Evolutionary conservation across 2,113 vertebrate species (phyloP).

Genomic region (Bambusicola thoracicus): DNA sequence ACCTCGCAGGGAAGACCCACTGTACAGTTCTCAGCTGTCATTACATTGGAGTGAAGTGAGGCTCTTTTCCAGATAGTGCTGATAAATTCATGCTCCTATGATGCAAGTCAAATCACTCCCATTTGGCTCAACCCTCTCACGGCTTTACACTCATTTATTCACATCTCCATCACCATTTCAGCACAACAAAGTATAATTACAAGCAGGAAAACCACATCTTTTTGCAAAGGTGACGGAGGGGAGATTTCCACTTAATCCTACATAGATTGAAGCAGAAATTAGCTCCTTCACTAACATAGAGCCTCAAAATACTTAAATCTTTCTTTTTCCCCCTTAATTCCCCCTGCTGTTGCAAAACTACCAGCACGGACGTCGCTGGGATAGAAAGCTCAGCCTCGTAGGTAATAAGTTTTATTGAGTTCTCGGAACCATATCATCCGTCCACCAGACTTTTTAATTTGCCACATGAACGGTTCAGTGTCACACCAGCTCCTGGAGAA

Average conservation of each 20-base stretch:
- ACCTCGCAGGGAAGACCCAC: not conserved
- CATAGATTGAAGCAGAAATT: not conserved
- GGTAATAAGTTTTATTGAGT: conserved; percentile 70
- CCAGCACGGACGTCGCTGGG: conserved; percentile 10
- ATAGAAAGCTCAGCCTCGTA: conserved; percentile 50
- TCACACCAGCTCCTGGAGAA: conserved; percentile 44
- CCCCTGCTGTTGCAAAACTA: conserved; percentile 43
- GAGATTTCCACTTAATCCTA: conserved; percentile 21
- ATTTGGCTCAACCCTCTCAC: not conserved
- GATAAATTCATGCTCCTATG: not conserved
- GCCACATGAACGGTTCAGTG: conserved; percentile 66
- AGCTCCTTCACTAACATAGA: conserved; percentile 31
- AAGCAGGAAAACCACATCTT: not conserved
- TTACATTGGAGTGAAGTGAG: fast-evolving
- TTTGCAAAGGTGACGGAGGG: not conserved
- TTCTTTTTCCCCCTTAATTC: conserved; percentile 17
- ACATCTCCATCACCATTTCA: not conserved
- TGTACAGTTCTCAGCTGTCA: not conserved
- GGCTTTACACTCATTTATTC: conserved; percentile 2
- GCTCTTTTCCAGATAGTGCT: not conserved
- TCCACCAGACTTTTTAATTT: conserved; percentile 75
- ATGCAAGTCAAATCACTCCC: not conserved
- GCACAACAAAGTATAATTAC: not conserved
- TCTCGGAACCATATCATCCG: conserved; percentile 46
- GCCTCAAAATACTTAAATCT: not conserved